Conservation (phyloP, 1,140 invertebrate species). For the Vanessa atalanta region DNA sequence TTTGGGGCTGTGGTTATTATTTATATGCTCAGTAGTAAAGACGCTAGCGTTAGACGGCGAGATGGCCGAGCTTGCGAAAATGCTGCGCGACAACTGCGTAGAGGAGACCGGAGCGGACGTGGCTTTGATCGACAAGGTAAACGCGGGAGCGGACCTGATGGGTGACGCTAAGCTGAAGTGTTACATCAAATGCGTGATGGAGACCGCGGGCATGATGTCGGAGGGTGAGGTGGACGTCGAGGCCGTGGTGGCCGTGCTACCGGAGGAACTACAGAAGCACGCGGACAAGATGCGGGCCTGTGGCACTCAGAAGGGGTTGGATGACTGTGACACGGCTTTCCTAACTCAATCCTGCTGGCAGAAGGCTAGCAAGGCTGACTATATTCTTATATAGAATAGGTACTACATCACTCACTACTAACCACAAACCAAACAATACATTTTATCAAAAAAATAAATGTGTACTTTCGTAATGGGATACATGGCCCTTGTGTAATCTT, state of each 20-base stretch:
- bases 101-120: conserved; percentile 61
- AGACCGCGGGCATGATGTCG: conserved; percentile 69
- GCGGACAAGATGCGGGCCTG: conserved; percentile 51
- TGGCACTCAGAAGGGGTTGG: conserved; percentile 58
- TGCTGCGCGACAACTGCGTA: conserved; percentile 64
- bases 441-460: no score
- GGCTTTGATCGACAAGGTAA: conserved; percentile 53
- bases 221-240: conserved; percentile 67
- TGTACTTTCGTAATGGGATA: no score
- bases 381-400: conserved; percentile 59
- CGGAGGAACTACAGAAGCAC: conserved; percentile 55
- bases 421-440: no score
- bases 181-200: conserved; percentile 74
- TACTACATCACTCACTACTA: no score
- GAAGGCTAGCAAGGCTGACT: conserved; percentile 57
- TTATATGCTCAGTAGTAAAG: conserved; percentile 28
- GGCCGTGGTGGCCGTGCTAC: conserved; percentile 61
- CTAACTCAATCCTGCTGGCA: conserved; percentile 73
- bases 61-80: conserved; percentile 65
- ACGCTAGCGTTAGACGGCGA: conserved; percentile 55
- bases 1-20: conserved; percentile 15
- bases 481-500: no score
- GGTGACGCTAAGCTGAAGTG: conserved; percentile 64
- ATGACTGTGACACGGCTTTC: conserved; percentile 71
- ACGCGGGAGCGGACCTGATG: conserved; percentile 56